These are phyloP conservation scores for Pegea sp. DNA, from an alignment of 23 tunicate species.

Conservation along the genomic window DNA sequence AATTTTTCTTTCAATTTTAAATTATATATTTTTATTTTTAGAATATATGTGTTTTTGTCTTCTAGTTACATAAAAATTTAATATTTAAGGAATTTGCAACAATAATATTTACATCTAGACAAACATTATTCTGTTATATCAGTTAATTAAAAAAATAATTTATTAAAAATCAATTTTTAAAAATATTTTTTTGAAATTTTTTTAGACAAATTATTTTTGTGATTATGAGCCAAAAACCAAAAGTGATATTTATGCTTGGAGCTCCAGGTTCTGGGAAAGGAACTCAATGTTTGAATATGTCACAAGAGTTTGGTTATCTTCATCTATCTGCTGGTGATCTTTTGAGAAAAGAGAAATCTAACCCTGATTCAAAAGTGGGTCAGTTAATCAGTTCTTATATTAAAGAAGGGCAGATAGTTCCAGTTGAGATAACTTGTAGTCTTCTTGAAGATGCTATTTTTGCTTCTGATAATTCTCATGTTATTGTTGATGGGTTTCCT, in stretches of 20 bases:
- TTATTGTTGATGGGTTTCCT: constrained; percentile 89
- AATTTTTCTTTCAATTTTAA: too few species aligned
- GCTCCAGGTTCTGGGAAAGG: constrained; percentile 98
- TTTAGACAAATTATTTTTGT: too few species aligned
- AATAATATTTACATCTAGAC: too few species aligned
- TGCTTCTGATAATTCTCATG: constrained; percentile 12
- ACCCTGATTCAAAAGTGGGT: constrained; percentile 42
- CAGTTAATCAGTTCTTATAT: constrained; percentile 53
- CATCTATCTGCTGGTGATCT: constrained; percentile 93
- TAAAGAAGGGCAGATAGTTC: constrained; percentile 74
- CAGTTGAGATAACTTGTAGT: constrained; percentile 78
- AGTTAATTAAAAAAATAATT: too few species aligned
- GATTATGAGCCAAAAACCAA: too few species aligned
- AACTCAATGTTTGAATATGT: constrained; percentile 55
- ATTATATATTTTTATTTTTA: too few species aligned
- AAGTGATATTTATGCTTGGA: constrained; percentile 72
- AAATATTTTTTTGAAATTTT: too few species aligned
- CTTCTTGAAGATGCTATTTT: constrained; percentile 50
- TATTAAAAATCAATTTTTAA: too few species aligned
- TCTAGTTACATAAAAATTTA: too few species aligned
- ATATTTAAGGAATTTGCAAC: too few species aligned
- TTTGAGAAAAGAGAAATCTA: constrained; percentile 41
- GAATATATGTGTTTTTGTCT: too few species aligned
- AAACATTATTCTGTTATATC: too few species aligned
- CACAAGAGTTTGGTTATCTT: constrained; percentile 35